Base-by-base conservation (phyloP, 2,113 vertebrate species). In the Pipra filicauda region DNA sequence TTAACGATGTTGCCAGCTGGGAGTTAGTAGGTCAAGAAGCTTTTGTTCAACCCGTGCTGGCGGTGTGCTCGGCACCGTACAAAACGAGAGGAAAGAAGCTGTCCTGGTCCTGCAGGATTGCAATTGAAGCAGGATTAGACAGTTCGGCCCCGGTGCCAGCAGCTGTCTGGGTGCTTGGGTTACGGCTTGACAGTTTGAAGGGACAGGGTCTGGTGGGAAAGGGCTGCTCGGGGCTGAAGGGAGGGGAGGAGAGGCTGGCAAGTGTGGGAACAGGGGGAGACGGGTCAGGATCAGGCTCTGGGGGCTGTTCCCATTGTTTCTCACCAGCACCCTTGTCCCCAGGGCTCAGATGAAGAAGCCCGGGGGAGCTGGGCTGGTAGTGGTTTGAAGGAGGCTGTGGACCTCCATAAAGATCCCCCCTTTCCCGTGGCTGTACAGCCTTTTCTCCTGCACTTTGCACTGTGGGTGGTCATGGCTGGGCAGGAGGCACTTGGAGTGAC, bases 1-100 rank as follows among this genome's bases (percentile, higher is more conserved):
- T 75, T 93, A 87, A 93, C 10, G 91, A 92, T 61, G 93, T 46
- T 87, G 88, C 91, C 88, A 86, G 79, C 75, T 85, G n/a, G 64
- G 67, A 94, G 83, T 94, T 96, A 89, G 92, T 96, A 95, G 96
- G 96, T 97, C 95, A 96, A 92, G 95, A 90, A 94, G 92, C 91
- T 96, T 95, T 94, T 95, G 95, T 96, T 95, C 92, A 64, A 82
- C 71, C 39, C 1, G 54, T 89, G 81, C 93, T 89, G 88, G 67
- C 43, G 0, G 62, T 37, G 82, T 90, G 85, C 89, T 91, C 67
- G 55, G 88, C 3, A 30, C 72, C 5, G 92, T 90, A 92, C 43
- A 8, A 90, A 88, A 91, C 1, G 65, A 90, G 85, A 94, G 64
- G 93, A 94, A 88, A 93, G 94, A 82, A 96, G 86, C 76, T 76